phyloP scores from a whole-genome alignment of 2,113 vertebrate genomes.

The Donacobius atricapilla region DNA sequence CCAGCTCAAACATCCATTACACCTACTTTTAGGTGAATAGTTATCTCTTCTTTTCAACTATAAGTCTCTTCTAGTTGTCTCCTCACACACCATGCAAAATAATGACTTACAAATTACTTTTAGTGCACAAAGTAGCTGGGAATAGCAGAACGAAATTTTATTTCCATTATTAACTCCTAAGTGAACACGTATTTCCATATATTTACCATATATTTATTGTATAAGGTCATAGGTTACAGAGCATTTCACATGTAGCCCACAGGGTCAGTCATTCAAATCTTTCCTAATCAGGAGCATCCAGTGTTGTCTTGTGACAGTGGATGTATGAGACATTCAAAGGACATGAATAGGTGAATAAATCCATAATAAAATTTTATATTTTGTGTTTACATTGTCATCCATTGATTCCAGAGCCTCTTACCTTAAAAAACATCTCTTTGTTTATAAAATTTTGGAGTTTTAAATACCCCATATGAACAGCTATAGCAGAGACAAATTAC shows the following conservation, averaged over 20 bases:
- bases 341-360: not conserved
- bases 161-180: not conserved
- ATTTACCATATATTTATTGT: not conserved
- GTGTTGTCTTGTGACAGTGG: not conserved
- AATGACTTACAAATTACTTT: not conserved
- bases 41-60: not conserved
- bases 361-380: not conserved
- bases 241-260: not conserved
- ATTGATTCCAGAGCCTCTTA: not conserved
- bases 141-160: not conserved
- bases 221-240: not conserved
- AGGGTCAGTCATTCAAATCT: not conserved
- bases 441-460: not conserved
- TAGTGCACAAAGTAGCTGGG: not conserved
- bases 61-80: not conserved
- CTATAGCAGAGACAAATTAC: not conserved
- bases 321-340: not conserved
- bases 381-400: not conserved
- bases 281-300: not conserved
- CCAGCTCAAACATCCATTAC: not conserved
- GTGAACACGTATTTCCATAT: not conserved
- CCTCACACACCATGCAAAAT: not conserved
- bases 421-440: not conserved
- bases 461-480: not conserved
- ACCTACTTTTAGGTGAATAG: not conserved